Evolutionary conservation across 2,113 vertebrate genomes (phyloP).

Genomic region (Forbesichthys papilliferus): DNA sequence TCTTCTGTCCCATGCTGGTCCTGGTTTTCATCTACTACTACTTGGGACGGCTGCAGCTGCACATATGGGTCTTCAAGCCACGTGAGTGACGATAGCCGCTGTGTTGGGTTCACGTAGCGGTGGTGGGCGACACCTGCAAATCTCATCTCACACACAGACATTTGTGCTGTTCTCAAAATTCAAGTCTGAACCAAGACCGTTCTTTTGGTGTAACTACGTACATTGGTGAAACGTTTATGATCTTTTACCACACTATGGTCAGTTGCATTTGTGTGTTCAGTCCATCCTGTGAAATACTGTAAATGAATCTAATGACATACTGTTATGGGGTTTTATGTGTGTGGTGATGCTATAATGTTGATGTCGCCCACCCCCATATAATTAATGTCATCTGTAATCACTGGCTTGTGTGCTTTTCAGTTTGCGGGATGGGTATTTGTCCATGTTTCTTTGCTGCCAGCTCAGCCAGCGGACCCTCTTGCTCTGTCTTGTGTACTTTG

Average conservation of each 20-base stretch:
- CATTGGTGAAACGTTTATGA: too few relatives aligned
- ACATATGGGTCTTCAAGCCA: constrained; percentile 88
- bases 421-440: not conserved
- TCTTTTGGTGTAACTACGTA: too few relatives aligned
- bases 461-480: constrained; percentile 5
- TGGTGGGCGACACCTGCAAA: too few relatives aligned
- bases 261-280: too few relatives aligned
- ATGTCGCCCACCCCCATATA: not conserved
- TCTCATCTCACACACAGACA: too few relatives aligned
- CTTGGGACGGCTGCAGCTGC: constrained; percentile 89
- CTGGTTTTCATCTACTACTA: constrained; percentile 96
- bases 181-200: too few relatives aligned
- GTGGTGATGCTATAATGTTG: not conserved
- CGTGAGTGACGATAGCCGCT: constrained; percentile 83
- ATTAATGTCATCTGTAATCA: too few relatives aligned
- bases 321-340: constrained; percentile 17
- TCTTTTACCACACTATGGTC: too few relatives aligned
- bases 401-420: not conserved
- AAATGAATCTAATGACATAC: not conserved
- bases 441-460: constrained; percentile 13
- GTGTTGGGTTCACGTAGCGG: too few relatives aligned
- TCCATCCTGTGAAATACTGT: not conserved
- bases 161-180: too few relatives aligned
- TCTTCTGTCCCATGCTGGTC: constrained; percentile 93
- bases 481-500: not conserved